Percentiles rank a stretch among this genome's conserved stretches.
These are phyloP conservation scores for Myotis planiceps DNA, from an alignment of 2,797 vertebrate species.

Conservation along the genomic window DNA sequence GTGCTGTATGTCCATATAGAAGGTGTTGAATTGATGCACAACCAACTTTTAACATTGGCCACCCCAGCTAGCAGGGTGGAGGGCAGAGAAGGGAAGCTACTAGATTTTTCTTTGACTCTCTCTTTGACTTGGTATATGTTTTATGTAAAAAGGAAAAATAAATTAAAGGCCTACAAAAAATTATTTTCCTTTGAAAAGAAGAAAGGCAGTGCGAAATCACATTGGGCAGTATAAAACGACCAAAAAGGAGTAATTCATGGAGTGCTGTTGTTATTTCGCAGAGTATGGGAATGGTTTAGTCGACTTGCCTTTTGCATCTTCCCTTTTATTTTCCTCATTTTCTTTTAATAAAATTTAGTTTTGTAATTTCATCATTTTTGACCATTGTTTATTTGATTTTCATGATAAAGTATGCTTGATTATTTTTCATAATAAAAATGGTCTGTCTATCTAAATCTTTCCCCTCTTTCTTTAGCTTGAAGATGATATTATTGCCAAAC, in stretches of 20 bases:
- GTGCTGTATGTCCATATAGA: background rate
- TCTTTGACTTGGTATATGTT: background rate
- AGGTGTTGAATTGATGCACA: background rate
- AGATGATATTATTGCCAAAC: conserved; percentile 99
- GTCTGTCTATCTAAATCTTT: background rate
- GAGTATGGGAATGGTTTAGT: background rate
- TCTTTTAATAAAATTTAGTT: background rate
- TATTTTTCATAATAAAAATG: background rate
- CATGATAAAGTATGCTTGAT: background rate
- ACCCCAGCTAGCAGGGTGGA: background rate
- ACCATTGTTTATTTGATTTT: conserved; percentile 12
- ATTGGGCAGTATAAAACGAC: background rate
- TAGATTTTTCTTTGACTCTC: background rate
- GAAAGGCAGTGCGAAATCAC: background rate
- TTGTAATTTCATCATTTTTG: background rate
- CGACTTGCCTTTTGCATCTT: background rate
- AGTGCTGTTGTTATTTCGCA: background rate
- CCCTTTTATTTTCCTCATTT: background rate
- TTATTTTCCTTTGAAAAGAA: background rate
- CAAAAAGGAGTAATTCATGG: background rate
- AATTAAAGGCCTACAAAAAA: background rate
- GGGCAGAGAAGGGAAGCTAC: background rate
- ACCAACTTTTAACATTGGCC: background rate
- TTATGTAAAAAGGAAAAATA: background rate
- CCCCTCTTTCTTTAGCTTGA: conserved; percentile 90